Conservation (phyloP, 2,888 invertebrate species). For the Oxystoma pomonae region DNA sequence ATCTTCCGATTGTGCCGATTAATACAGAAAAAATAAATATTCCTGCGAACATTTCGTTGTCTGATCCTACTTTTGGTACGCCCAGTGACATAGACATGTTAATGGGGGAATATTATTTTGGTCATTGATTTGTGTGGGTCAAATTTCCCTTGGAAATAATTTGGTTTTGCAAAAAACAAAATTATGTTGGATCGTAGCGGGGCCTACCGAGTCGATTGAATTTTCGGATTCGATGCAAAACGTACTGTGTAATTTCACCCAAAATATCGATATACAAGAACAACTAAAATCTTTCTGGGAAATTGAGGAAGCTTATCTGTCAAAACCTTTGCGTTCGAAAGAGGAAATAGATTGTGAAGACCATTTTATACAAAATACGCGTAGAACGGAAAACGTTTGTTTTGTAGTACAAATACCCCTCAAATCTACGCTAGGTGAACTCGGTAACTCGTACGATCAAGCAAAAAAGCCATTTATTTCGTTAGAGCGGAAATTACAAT, state of each 20-base stretch:
- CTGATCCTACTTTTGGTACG: slow-evolving; percentile 1
- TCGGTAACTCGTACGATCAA: slow-evolving; percentile 9
- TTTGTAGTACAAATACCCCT: slow-evolving; percentile 10
- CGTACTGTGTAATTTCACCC: slow-evolving; percentile 2
- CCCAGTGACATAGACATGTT: slow-evolving; percentile 7
- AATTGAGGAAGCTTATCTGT: slow-evolving; percentile 11
- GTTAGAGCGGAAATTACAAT: slow-evolving; percentile 14
- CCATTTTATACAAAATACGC: slow-evolving; percentile 5
- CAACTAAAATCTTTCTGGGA: slow-evolving; percentile 16
- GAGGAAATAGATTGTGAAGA: slow-evolving; percentile 5
- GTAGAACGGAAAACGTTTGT: not conserved
- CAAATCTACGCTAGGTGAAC: not conserved
- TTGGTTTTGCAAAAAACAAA: slow-evolving; percentile 5
- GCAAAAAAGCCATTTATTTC: slow-evolving; percentile 15
- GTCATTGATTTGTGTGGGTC: slow-evolving; percentile 5
- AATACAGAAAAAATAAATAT: not conserved
- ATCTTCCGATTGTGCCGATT: slow-evolving; percentile 4
- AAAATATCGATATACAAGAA: slow-evolving; percentile 9
- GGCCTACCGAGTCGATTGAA: too few species aligned
- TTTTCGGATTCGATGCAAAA: not conserved
- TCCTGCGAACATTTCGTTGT: slow-evolving; percentile 2
- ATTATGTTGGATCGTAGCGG: slow-evolving; percentile 5
- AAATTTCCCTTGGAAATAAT: not conserved
- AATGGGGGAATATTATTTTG: slow-evolving; percentile 6
- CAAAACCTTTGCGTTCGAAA: not conserved